Evolutionary conservation across 2,797 vertebrate genomes (phyloP).

Genomic region (Rhynchonycteris naso): DNA sequence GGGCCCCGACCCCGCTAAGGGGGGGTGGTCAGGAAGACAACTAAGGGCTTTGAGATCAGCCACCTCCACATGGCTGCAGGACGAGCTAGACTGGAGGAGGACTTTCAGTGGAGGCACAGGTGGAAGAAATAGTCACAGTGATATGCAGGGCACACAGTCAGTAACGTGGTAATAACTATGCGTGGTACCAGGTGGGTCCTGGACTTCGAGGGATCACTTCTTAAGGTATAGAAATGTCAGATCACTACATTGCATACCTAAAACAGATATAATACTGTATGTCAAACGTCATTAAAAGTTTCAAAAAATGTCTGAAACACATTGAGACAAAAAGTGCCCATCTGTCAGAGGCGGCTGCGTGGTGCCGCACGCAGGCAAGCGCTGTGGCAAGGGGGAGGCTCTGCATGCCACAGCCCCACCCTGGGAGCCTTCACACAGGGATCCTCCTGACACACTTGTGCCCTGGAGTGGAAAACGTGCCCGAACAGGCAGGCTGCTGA

Average conservation of each 20-base stretch:
- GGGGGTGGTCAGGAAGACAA: neutral
- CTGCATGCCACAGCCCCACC: neutral
- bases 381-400: rapidly evolving
- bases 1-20: rapidly evolving
- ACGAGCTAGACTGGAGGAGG: neutral
- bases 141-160: neutral
- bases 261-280: neutral
- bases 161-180: neutral
- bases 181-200: neutral
- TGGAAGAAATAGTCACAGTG: neutral
- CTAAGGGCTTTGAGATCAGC: rapidly evolving
- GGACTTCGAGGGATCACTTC: neutral
- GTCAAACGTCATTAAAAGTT: neutral
- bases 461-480: neutral
- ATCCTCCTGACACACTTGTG: neutral
- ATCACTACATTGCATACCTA: neutral
- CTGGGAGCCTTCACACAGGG: neutral
- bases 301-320: neutral
- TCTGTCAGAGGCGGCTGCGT: neutral
- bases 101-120: rapidly evolving
- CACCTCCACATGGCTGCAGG: neutral
- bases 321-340: neutral
- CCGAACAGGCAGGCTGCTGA: neutral
- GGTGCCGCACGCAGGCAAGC: neutral
- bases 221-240: neutral